A percentile compares a stretch with the other conserved stretches of the same genome.
Evolutionary conservation across 2,797 vertebrate genomes (phyloP).

Genomic region (Typhlichthys eigenmanni): DNA sequence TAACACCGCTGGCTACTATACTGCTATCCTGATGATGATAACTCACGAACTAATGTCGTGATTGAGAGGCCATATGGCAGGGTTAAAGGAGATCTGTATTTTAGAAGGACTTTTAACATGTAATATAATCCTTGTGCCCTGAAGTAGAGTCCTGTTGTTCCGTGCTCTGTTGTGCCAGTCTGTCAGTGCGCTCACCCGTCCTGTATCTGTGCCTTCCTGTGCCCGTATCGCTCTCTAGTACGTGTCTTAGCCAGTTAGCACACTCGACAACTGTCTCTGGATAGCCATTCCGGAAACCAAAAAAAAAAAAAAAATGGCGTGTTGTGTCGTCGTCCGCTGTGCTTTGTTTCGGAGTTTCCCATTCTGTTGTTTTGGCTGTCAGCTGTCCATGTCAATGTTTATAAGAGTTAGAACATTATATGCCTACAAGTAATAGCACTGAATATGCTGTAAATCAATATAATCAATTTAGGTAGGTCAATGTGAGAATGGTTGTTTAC

Average conservation of each 20-base stretch:
- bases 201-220: constrained; percentile 58
- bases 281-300: constrained; percentile 21
- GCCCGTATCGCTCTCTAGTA: constrained; percentile 40
- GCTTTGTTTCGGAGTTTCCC: constrained; percentile 36
- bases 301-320: constrained; percentile 12
- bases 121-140: constrained; percentile 50
- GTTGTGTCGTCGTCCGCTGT: constrained; percentile 42
- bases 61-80: constrained; percentile 30
- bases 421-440: constrained; percentile 34
- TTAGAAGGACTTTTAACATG: constrained; percentile 38
- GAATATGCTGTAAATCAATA: constrained; percentile 34
- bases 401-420: constrained; percentile 41
- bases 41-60: constrained; percentile 3
- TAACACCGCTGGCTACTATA: neutral
- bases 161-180: constrained; percentile 56
- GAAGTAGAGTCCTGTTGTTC: constrained; percentile 50
- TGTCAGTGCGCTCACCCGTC: constrained; percentile 61
- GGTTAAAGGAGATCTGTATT: constrained; percentile 20
- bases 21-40: neutral
- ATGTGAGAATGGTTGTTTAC: constrained; percentile 28
- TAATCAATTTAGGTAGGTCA: constrained; percentile 20
- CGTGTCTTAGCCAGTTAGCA: constrained; percentile 55
- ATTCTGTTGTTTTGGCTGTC: constrained; percentile 41
- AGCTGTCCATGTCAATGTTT: constrained; percentile 41
- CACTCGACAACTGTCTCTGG: constrained; percentile 44